Conservation (phyloP, 1,140 invertebrate species). For the Heliconius congener region DNA sequence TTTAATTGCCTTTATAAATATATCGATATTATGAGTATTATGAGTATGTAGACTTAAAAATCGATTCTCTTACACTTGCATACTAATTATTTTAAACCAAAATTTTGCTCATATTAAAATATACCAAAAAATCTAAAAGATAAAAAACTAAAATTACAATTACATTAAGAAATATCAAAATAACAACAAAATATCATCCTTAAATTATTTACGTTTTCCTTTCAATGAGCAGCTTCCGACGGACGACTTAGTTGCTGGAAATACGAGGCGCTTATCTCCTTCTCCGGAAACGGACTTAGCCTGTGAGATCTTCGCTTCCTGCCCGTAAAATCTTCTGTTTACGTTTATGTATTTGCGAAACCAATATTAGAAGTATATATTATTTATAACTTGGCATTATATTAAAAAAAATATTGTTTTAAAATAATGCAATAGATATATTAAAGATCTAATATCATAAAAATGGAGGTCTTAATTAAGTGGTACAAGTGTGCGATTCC, state of each 20-base stretch:
- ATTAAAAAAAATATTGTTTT: no score
- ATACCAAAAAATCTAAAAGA: neutral
- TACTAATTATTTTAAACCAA: no score
- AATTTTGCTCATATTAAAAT: no score
- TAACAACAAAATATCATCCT: neutral
- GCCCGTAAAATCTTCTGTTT: neutral
- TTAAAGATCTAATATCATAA: no score
- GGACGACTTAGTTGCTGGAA: slow-evolving; percentile 24
- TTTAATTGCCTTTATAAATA: no score
- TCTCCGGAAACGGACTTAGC: slow-evolving; percentile 26
- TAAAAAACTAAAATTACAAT: neutral
- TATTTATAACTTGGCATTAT: no score
- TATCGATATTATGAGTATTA: neutral
- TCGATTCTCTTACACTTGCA: no score
- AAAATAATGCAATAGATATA: no score
- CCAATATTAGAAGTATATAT: no score
- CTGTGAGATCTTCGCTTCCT: slow-evolving; percentile 24
- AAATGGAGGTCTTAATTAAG: no score
- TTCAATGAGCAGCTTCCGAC: slow-evolving; percentile 27
- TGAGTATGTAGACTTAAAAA: no score
- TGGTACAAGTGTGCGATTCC: no score
- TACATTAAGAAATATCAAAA: neutral
- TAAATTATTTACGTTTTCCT: slow-evolving; percentile 17
- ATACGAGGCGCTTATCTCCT: slow-evolving; percentile 26
- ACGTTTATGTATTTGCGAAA: neutral